Conservation (phyloP, 1,140 invertebrate genomes). For the Drosophila ohnishii region DNA sequence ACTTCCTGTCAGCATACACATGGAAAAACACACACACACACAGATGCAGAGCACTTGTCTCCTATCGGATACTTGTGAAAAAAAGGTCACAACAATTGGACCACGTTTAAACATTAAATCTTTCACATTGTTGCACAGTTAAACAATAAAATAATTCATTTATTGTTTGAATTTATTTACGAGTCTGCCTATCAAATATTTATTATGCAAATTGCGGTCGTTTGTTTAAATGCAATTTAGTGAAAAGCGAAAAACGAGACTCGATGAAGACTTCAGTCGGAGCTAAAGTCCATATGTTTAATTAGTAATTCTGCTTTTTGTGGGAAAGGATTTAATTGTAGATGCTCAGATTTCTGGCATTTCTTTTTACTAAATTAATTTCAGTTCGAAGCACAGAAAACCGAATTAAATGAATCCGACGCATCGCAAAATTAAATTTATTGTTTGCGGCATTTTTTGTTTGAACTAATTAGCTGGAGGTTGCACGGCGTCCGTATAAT, state of each 20-base stretch:
- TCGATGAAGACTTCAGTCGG: conserved; percentile 4
- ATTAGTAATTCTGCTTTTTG: background rate
- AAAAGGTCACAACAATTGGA: conserved; percentile 30
- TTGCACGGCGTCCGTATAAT: conserved; percentile 10
- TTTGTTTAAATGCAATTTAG: conserved; percentile 35
- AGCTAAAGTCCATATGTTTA: background rate
- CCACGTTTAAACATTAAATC: conserved; percentile 33
- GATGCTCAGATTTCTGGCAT: conserved; percentile 7
- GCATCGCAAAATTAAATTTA: conserved; percentile 21
- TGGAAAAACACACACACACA: conserved; percentile 7
- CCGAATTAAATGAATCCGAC: conserved; percentile 17
- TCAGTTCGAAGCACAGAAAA: background rate
- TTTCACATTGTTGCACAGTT: conserved; percentile 37
- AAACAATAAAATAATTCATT: conserved; percentile 36
- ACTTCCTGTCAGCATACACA: conserved; percentile 50
- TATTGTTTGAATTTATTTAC: conserved; percentile 51
- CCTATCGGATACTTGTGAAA: conserved; percentile 20
- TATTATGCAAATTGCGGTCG: conserved; percentile 29
- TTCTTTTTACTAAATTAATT: conserved; percentile 11
- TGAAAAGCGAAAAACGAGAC: conserved; percentile 22
- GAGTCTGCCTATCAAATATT: conserved; percentile 43
- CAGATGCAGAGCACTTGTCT: conserved; percentile 27
- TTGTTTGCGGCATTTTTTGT: conserved; percentile 14
- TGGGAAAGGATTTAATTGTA: conserved; percentile 6
- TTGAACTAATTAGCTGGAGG: conserved; percentile 21